Conservation (phyloP, 2,113 vertebrate species). For the Periophthalmus modestus region DNA sequence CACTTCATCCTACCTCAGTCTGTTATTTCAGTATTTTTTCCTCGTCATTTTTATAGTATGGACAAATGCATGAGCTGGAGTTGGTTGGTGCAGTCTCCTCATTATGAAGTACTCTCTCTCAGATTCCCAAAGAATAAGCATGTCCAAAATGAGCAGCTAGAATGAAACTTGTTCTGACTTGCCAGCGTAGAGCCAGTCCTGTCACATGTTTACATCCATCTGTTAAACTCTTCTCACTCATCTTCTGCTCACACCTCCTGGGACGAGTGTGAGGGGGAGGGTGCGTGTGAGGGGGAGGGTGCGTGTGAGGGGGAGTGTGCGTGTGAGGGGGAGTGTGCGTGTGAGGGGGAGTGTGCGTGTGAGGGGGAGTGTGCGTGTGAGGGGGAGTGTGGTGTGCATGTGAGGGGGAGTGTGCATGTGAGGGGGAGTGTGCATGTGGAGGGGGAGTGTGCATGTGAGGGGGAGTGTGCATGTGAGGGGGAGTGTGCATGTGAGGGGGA, state of each 20-base stretch:
- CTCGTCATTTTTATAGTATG: too few relatives aligned
- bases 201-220: conserved; percentile 45
- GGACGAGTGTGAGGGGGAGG: conserved; percentile 20
- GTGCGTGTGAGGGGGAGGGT: not conserved
- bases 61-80: not conserved
- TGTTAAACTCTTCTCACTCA: conserved; percentile 37
- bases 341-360: not conserved
- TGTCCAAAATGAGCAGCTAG: not conserved
- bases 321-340: not conserved
- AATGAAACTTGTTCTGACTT: not conserved
- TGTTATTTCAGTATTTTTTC: too few relatives aligned
- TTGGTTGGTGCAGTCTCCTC: not conserved
- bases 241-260: conserved; percentile 24
- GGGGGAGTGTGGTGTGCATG: too few relatives aligned
- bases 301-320: conserved; percentile 1
- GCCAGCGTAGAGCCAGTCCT: not conserved
- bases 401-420: not conserved
- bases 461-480: too few relatives aligned
- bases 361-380: too few relatives aligned
- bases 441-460: too few relatives aligned
- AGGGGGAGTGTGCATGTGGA: too few relatives aligned
- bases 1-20: too few relatives aligned
- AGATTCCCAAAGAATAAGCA: not conserved
- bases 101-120: not conserved
- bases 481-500: not conserved